Conservation (phyloP, 2,797 vertebrate species). For the Syngnathus acus region DNA sequence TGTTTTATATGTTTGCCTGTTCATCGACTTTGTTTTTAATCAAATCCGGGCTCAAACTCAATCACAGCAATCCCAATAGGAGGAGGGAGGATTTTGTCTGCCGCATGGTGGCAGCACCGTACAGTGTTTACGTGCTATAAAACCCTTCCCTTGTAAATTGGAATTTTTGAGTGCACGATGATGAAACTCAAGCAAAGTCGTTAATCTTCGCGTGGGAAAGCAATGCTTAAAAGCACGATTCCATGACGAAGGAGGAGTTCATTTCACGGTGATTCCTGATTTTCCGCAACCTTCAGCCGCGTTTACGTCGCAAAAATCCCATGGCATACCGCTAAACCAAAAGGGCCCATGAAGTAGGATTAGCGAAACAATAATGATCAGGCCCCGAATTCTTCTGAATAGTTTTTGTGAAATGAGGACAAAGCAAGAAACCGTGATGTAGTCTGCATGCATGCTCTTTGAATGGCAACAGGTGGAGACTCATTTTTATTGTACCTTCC, state of each 20-base stretch:
- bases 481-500: background rate
- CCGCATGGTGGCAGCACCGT: constrained; percentile 66
- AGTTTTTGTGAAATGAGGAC: background rate
- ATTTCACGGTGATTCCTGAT: background rate
- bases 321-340: background rate
- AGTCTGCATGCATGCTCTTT: background rate
- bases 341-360: background rate
- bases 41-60: constrained; percentile 19
- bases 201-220: background rate
- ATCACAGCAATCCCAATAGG: constrained; percentile 36
- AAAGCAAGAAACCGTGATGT: background rate
- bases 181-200: background rate
- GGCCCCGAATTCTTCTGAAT: background rate
- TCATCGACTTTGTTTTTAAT: background rate
- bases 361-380: background rate
- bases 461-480: background rate
- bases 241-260: background rate
- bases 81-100: background rate
- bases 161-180: background rate
- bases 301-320: background rate
- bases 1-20: background rate
- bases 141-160: constrained; percentile 12
- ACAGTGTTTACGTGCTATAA: constrained; percentile 39
- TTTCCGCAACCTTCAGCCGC: background rate
- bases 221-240: background rate